Conservation (phyloP, 1,140 invertebrate genomes). For the Drosophila parvula region DNA sequence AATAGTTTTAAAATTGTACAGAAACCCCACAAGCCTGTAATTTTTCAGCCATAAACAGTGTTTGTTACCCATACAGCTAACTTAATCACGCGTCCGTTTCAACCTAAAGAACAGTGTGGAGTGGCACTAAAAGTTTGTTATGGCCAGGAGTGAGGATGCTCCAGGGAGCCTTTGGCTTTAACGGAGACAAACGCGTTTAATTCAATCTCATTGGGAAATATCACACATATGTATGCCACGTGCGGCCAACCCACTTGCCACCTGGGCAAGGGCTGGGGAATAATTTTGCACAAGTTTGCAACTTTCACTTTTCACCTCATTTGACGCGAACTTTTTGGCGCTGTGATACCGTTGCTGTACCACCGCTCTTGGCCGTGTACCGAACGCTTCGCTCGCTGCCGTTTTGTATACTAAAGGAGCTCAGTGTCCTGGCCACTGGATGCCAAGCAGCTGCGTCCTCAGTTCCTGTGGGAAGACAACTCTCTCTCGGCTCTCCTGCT, state of each 20-base stretch:
- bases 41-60: constrained; percentile 9
- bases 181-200: constrained; percentile 37
- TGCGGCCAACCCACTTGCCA: constrained; percentile 20
- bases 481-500: constrained; percentile 16
- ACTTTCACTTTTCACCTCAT: constrained; percentile 75
- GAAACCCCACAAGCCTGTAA: background rate
- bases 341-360: constrained; percentile 31
- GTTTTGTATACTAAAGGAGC: constrained; percentile 70
- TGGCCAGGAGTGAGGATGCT: constrained; percentile 27
- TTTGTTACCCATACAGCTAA: constrained; percentile 4
- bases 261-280: constrained; percentile 23
- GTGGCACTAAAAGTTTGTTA: constrained; percentile 26
- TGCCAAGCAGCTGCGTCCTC: constrained; percentile 68
- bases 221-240: constrained; percentile 59
- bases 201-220: constrained; percentile 46
- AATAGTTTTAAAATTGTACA: background rate
- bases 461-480: constrained; percentile 68
- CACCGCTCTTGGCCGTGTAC: constrained; percentile 19
- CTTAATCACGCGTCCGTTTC: constrained; percentile 24
- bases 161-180: constrained; percentile 11
- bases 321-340: constrained; percentile 54
- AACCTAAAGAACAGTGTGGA: constrained; percentile 6
- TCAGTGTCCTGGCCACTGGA: constrained; percentile 46
- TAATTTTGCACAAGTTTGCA: constrained; percentile 39
- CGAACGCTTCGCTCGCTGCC: constrained; percentile 56